Base-by-base conservation (phyloP, 2,797 vertebrate genomes). In the Yasuhikotakia modesta region DNA sequence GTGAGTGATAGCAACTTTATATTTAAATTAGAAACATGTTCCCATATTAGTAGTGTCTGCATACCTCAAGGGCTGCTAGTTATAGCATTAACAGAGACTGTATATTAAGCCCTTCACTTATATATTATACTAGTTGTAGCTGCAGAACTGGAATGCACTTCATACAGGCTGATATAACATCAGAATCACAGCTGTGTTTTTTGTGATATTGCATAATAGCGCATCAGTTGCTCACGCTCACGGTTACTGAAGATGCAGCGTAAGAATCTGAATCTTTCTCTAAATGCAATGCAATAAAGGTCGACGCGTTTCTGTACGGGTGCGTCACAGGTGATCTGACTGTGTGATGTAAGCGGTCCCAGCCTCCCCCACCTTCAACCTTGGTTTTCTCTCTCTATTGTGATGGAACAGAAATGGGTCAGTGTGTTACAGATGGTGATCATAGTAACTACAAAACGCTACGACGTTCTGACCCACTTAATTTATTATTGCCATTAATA, bases 341-440 rank as follows among this genome's bases (percentile, higher is more conserved):
- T 43, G 68, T 43, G 22, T 63, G 14, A 35, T 78, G 24, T 71
- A 71, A 84, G 14, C 30, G 19, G 2, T 14, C 13, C 27, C 13
- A 78, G 45, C 24, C 21, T 60, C 30, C 17, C 19, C 21, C 0
- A 0, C 39, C 16, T 46, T 68, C 30, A 30, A 50, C 17, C 5
- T 2, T 19, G 16, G 39, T 21, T 60, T 24, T 72, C 39, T 43
- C 46, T 46, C n/a, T 71, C 19, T 32, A 48, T 78, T 82, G 46
- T 69, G 65, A 8, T 64, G 63, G 17, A 46, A 58, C 50, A 66
- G 48, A 81, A 81, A 57, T 78, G 67, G 70, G 84, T 83, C 66
- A 76, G 57, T 68, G 67, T 83, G 57, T 79, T 46, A 81, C 21
- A 58, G 27, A 46, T 60, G 24, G 27, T 46, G 60, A 61, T 65